Percentiles rank a stretch among this genome's conserved stretches.
Conservation (phyloP, 2,888 invertebrate species). For the Camptogramma bilineatum region DNA sequence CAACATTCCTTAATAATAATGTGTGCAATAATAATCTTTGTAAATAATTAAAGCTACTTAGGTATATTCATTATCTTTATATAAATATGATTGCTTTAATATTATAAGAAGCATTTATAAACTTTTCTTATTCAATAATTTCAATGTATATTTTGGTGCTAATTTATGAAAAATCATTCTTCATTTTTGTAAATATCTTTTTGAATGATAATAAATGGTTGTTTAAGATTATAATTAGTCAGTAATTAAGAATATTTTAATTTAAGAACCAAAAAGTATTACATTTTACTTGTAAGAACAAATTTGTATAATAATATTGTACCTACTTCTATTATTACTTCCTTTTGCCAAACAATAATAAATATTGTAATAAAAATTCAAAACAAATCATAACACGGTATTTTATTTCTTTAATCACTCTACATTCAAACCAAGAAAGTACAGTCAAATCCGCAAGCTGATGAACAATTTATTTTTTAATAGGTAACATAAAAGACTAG, state of each 20-base stretch:
- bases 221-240: conserved; percentile 47
- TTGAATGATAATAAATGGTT: conserved; percentile 32
- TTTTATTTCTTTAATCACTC: conserved; percentile 44
- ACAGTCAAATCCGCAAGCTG: too few species aligned
- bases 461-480: too few species aligned
- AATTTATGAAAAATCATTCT: conserved; percentile 57
- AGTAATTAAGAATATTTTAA: conserved; percentile 53
- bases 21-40: conserved; percentile 61
- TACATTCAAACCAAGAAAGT: too few species aligned
- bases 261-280: conserved; percentile 83
- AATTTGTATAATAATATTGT: conserved; percentile 57
- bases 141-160: conserved; percentile 73
- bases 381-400: conserved; percentile 49
- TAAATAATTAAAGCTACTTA: conserved; percentile 40
- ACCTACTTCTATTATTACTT: conserved; percentile 56
- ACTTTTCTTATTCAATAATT: conserved; percentile 15
- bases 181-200: conserved; percentile 50
- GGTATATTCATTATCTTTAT: background rate
- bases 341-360: conserved; percentile 81
- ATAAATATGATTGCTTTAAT: conserved; percentile 17
- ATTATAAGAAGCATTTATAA: conserved; percentile 7
- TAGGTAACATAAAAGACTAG: too few species aligned
- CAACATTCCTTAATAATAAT: conserved; percentile 80
- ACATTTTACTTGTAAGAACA: conserved; percentile 59
- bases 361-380: conserved; percentile 73